Evolutionary conservation across 2,797 vertebrate genomes (phyloP), one percentile per base, ranked within the genome.

Genomic region (Knipowitschia caucasica): DNA sequence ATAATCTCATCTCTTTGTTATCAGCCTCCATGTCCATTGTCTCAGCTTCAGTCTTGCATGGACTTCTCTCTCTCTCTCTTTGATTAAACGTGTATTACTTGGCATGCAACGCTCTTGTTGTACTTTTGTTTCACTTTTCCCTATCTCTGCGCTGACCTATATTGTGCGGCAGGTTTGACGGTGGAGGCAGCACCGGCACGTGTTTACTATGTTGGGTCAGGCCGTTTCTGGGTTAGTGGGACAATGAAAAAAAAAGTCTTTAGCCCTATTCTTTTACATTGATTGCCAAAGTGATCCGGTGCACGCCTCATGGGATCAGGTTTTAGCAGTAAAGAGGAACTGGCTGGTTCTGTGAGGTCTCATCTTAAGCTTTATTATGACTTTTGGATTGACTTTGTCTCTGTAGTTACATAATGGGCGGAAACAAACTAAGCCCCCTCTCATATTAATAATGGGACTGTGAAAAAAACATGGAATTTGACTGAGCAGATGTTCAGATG

Each of bases 221-320:
- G 66, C 65, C 27, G 67, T 89, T 91, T 89, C 81, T 91, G 82
- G 88, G 88, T 90, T 86, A 91, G 83, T 90, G 76, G 86, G 84
- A 78, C 87, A 11, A 45, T 23, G 56, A 73, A 82, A 67, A 73
- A 72, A 76, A 83, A 67, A 75, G 61, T 66, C 50, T 76, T 53
- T 64, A 35, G 30, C 59, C 42, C 62, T 23, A 17, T 62, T 73
- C 64, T 66, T 58, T 23, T 40, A 39, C n/a, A n/a, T n/a, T 29
- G 36, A 50, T 34, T 75, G 73, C 56, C 40, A 40, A 21, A 24
- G 9, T 52, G 62, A 75, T 75, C 77, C 64, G 74, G 71, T 70
- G 29, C 17, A 2, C 50, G 18, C 35, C 68, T 80, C 68, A 72
- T 35, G 1, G 67, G 66, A 66, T 43, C 31, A 63, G 53, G 55